These are phyloP conservation scores for Ornithorhynchus anatinus DNA, from an alignment of 2,113 vertebrate species.

Conservation along the genomic window DNA sequence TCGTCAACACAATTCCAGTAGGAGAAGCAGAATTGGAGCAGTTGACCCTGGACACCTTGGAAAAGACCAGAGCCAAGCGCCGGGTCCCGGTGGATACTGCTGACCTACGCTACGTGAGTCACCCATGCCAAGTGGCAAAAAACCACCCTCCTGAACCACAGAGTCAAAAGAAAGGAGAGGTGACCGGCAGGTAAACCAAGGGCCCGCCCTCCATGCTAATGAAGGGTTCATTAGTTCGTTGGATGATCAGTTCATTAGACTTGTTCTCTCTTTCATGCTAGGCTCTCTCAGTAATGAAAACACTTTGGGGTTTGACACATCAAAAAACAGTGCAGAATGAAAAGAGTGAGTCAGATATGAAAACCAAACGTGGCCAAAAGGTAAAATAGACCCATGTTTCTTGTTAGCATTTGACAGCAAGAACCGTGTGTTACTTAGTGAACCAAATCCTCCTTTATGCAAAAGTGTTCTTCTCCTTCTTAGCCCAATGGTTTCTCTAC, in stretches of 20 bases:
- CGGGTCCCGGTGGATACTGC: not conserved
- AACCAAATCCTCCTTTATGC: conserved; percentile 16
- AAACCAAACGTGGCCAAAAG: not conserved
- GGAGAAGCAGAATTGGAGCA: not conserved
- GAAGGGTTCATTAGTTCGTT: too few relatives aligned
- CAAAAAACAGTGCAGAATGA: not conserved
- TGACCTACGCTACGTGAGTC: not conserved
- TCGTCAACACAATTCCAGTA: too few relatives aligned
- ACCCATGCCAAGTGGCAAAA: not conserved
- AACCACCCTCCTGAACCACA: too few relatives aligned
- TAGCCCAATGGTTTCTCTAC: conserved; percentile 6
- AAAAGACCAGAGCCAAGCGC: not conserved
- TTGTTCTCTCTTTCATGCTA: not conserved
- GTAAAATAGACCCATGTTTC: not conserved
- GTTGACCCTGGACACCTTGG: not conserved
- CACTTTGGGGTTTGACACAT: not conserved
- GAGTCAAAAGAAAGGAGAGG: not conserved
- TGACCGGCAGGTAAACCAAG: fast-evolving
- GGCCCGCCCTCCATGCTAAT: not conserved
- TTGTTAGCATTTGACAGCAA: not conserved
- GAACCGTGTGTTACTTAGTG: not conserved
- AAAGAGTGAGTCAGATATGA: not conserved
- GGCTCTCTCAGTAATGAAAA: not conserved
- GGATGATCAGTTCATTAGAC: not conserved
- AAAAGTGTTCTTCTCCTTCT: conserved; percentile 17